Percentiles rank a stretch among this genome's conserved stretches.
phyloP scores from a whole-genome alignment of 1,140 invertebrate genomes.

The Manduca sexta region DNA sequence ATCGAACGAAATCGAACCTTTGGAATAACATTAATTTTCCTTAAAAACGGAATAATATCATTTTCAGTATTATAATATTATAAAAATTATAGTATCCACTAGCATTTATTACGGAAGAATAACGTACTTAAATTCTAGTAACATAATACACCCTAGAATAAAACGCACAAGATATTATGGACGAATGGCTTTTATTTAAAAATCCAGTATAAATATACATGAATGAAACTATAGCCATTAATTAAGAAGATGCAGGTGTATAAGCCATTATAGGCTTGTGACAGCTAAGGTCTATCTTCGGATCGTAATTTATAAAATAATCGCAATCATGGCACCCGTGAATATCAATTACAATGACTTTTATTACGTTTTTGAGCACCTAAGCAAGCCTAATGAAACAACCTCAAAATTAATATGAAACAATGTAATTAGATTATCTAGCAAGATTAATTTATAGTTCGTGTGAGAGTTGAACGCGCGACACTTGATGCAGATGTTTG shows the following conservation, averaged over 20 bases:
- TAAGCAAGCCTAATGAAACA: conserved; percentile 5
- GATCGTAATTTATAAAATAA: conserved; percentile 15
- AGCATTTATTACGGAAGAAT: too few species aligned
- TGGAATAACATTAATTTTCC: too few species aligned
- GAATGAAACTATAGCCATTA: neutral
- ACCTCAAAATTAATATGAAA: conserved; percentile 1
- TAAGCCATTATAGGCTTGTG: conserved; percentile 5
- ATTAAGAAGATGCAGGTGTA: conserved; percentile 4
- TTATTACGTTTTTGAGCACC: conserved; percentile 11
- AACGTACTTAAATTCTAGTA: too few species aligned
- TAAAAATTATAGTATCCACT: too few species aligned
- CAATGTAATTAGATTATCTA: conserved; percentile 7
- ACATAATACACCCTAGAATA: too few species aligned
- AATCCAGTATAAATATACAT: too few species aligned
- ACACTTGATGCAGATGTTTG: conserved; percentile 42
- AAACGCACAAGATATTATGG: too few species aligned
- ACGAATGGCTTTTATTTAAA: too few species aligned
- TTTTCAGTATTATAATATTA: too few species aligned
- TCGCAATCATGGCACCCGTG: conserved; percentile 2
- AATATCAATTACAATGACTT: conserved; percentile 12
- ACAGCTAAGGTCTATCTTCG: conserved; percentile 6
- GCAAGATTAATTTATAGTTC: conserved; percentile 7
- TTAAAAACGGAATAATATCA: too few species aligned
- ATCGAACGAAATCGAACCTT: too few species aligned
- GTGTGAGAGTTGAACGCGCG: conserved; percentile 4